Base-by-base conservation (phyloP, 2,888 invertebrate genomes). In the Caradrina kadenii region DNA sequence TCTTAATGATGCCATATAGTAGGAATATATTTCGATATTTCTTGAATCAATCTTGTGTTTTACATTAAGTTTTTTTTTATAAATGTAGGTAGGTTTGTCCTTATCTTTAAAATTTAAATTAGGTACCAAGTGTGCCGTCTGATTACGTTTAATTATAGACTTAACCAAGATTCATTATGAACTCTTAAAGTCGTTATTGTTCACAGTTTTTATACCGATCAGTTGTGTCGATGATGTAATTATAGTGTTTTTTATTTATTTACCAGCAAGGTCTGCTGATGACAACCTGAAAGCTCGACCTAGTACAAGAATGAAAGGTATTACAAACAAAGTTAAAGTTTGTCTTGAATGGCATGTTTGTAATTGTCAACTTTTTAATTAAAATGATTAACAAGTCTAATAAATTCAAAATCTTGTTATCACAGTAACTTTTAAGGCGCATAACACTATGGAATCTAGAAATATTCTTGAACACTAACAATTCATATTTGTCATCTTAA, bases 261-360 rank as follows among this genome's bases (percentile, higher is more conserved):
- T 83, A 81, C 80, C 76, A 79, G 71, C 82, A 86, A 86, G 87
- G 86, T 87, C 87, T 67, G 59, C 84, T 63, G 84, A 84, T 84
- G 82, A 69, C 86, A 83, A 88, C 87, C 83, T 87, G 88, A 87
- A 83, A 73, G 82, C 77, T 73, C 87, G 74, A 81, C 83, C 79
- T 80, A 76, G 79, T 84, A 81, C 87, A 88, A 90, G 89, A 89
- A 93, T 93, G 92, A 93, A 93, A 93, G 93, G 93, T 94, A 93
- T 74, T 92, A 91, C 62, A 73, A 70, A 72, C 50, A 67, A 69
- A 73, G 66, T 73, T 65, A 62, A 68, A 70, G 62, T 78, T 81
- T 75, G 74, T 80, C 64, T 74, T 80, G 64, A 75, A 76, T 84
- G 78, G 81, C 77, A 84, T 83, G 81, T 69, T 72, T 70, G 56